phyloP scores from a whole-genome alignment of 2,888 invertebrate species.

The Platynereis dumerilii region DNA sequence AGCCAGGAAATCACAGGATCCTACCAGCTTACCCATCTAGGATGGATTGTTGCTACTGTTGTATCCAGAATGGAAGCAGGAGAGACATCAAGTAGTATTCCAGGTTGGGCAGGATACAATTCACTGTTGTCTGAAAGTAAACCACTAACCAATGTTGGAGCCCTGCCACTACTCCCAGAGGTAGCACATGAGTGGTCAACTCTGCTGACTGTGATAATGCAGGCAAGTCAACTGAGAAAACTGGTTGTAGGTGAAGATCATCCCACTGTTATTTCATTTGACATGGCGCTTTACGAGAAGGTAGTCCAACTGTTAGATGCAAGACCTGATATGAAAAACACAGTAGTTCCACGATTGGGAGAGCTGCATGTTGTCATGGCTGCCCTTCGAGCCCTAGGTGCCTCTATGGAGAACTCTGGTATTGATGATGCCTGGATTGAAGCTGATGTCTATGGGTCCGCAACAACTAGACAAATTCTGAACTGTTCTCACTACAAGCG shows the following conservation, averaged over 20 bases:
- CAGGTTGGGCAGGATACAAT: too few species aligned
- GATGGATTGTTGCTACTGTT: constrained; percentile 24
- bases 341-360: constrained; percentile 17
- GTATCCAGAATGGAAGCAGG: constrained; percentile 26
- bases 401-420: constrained; percentile 25
- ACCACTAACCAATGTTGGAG: too few species aligned
- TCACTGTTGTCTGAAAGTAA: too few species aligned
- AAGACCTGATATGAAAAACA: constrained; percentile 24
- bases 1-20: constrained; percentile 7
- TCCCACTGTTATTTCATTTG: constrained; percentile 25
- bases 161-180: too few species aligned
- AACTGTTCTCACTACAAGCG: constrained; percentile 19
- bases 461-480: constrained; percentile 25
- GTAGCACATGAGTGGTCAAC: constrained; percentile 26
- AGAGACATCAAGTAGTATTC: constrained; percentile 4
- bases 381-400: constrained; percentile 23
- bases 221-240: constrained; percentile 3
- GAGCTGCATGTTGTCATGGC: constrained; percentile 31
- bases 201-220: constrained; percentile 26
- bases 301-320: constrained; percentile 31
- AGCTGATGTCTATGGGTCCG: constrained; percentile 20
- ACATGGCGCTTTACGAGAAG: constrained; percentile 31
- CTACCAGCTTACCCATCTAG: constrained; percentile 23
- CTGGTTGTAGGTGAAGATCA: constrained; percentile 25
- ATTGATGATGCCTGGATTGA: constrained; percentile 25